phyloP scores from a whole-genome alignment of 1,140 invertebrate genomes.

The Drosophila suzukii region DNA sequence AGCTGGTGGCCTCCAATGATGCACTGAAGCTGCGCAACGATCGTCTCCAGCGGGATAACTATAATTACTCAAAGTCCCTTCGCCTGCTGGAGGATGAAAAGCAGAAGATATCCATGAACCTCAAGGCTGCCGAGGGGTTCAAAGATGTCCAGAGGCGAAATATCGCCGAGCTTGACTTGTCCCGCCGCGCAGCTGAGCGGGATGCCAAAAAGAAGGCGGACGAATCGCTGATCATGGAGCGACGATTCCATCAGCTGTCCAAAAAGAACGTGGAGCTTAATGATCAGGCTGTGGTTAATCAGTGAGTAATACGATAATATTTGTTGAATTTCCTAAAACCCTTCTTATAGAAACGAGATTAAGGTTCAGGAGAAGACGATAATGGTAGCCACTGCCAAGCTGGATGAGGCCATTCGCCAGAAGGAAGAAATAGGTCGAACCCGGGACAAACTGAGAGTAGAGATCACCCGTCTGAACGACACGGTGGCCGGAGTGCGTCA shows the following conservation, averaged over 20 bases:
- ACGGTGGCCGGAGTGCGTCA: conserved; percentile 16
- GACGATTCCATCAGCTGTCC: conserved; percentile 41
- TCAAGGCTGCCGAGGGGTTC: background rate
- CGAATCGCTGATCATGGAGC: conserved; percentile 12
- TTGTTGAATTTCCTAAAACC: background rate
- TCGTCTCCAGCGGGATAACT: conserved; percentile 7
- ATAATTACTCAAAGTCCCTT: background rate
- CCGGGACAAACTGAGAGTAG: conserved; percentile 25
- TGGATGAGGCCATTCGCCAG: conserved; percentile 26
- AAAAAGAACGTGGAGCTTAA: conserved; percentile 45
- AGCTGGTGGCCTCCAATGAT: background rate
- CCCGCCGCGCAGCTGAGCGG: background rate
- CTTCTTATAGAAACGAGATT: conserved; percentile 31
- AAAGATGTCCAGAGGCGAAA: background rate
- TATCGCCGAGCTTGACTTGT: background rate
- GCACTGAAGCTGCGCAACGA: conserved; percentile 19
- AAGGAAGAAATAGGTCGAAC: conserved; percentile 16
- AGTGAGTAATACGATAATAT: conserved; percentile 16
- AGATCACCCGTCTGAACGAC: conserved; percentile 33
- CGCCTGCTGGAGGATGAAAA: conserved; percentile 15
- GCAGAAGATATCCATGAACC: background rate
- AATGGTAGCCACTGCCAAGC: background rate
- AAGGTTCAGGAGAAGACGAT: conserved; percentile 31
- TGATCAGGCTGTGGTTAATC: background rate
- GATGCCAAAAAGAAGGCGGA: conserved; percentile 43